phyloP scores from a whole-genome alignment of 1,140 invertebrate species.

The Harlomillsia oculata region DNA sequence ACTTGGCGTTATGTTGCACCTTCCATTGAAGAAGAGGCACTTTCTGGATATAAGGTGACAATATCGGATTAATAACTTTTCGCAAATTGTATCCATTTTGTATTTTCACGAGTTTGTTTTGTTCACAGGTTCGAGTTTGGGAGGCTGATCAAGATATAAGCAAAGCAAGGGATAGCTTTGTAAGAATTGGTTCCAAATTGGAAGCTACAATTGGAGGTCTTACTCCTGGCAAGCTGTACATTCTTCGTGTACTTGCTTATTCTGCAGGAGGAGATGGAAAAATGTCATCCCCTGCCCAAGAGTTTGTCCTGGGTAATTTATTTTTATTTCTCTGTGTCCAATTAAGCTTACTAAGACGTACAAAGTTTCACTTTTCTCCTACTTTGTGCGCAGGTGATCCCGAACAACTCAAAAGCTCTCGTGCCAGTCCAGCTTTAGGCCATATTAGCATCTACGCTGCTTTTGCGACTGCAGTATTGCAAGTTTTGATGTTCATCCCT shows the following conservation, averaged over 20 bases:
- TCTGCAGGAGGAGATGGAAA: conserved; percentile 89
- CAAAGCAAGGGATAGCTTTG: conserved; percentile 73
- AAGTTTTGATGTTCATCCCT: too few species aligned
- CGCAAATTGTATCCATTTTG: too few species aligned
- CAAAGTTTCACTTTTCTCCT: too few species aligned
- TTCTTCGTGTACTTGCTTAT: conserved; percentile 79
- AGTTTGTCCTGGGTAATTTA: conserved; percentile 51
- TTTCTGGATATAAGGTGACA: conserved; percentile 79
- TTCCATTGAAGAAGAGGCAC: conserved; percentile 78
- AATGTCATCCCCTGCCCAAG: conserved; percentile 83
- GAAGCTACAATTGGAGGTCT: conserved; percentile 67
- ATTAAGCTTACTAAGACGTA: too few species aligned
- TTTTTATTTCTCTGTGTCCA: too few species aligned
- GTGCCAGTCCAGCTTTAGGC: too few species aligned
- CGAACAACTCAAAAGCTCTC: too few species aligned
- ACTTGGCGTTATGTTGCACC: conserved; percentile 88
- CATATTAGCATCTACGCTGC: too few species aligned
- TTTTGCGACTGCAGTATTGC: too few species aligned
- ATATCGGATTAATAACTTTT: too few species aligned
- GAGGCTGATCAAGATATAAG: conserved; percentile 85
- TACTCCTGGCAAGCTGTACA: conserved; percentile 74
- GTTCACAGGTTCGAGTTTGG: conserved; percentile 68
- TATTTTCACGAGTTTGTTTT: not conserved
- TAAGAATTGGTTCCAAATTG: conserved; percentile 62
- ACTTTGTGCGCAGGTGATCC: too few species aligned